Conservation (phyloP, 64 coral and sea anemone species). For the Montipora foliosa region DNA sequence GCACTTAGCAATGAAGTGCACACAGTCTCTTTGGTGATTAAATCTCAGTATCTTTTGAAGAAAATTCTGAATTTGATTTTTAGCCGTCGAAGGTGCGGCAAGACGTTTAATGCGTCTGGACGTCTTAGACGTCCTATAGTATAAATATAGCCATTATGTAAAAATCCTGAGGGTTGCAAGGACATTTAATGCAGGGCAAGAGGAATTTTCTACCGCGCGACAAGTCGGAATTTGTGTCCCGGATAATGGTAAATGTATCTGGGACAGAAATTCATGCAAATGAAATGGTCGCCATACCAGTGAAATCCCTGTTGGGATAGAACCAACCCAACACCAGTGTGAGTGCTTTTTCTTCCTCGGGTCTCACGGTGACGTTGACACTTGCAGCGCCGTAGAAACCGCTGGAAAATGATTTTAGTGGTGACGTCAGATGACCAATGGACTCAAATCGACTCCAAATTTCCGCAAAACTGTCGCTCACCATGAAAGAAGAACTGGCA, state of each 20-base stretch:
- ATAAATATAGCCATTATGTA: no score
- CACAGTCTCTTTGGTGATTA: no score
- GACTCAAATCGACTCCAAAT: conserved; percentile 72
- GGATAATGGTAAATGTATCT: no score
- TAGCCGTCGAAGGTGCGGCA: no score
- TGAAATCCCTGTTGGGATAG: conserved; percentile 84
- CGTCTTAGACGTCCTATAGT: no score
- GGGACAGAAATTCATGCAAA: not conserved
- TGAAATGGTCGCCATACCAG: not conserved
- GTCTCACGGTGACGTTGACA: conserved; percentile 62
- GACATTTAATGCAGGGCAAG: not conserved
- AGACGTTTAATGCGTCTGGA: no score
- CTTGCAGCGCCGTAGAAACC: conserved; percentile 78
- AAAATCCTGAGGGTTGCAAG: no score
- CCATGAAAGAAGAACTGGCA: conserved; percentile 64
- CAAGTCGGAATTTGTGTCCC: no score
- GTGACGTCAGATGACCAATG: conserved; percentile 50
- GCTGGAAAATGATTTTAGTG: not conserved
- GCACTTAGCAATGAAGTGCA: no score
- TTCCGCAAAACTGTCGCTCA: conserved; percentile 70
- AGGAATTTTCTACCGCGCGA: not conserved
- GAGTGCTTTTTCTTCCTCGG: conserved; percentile 70
- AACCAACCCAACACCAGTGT: conserved; percentile 86
- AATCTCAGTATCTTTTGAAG: no score
- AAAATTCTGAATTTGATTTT: no score